Percentiles rank a stretch among this genome's conserved stretches.
Evolutionary conservation across 1,140 invertebrate genomes (phyloP).

Genomic region (Cydia fagiglandana): DNA sequence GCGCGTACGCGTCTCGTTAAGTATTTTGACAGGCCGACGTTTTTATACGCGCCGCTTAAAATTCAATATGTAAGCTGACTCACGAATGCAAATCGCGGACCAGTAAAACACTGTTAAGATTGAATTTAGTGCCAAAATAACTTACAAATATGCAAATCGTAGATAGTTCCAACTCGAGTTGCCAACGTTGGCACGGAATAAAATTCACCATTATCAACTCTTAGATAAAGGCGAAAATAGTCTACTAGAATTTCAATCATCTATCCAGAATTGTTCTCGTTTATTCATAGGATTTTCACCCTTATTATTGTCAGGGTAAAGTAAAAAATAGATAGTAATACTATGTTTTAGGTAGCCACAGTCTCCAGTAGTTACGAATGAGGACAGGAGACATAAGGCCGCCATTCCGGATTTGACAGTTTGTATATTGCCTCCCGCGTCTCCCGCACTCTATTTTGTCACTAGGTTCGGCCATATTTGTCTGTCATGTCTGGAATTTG

Average conservation of each 20-base stretch:
- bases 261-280: background rate
- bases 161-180: background rate
- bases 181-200: background rate
- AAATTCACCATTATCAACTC: background rate
- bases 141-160: constrained; percentile 6
- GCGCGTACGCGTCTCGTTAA: constrained; percentile 26
- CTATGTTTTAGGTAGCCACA: background rate
- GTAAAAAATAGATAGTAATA: background rate
- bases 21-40: constrained; percentile 34
- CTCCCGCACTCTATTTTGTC: constrained; percentile 10
- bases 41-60: constrained; percentile 34
- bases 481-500: background rate
- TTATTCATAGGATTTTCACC: background rate
- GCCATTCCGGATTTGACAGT: constrained; percentile 20
- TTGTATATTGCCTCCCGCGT: constrained; percentile 3
- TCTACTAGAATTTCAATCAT: background rate
- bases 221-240: background rate
- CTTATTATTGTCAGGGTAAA: background rate
- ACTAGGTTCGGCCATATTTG: constrained; percentile 20
- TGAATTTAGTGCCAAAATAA: constrained; percentile 20
- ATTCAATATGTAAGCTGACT: constrained; percentile 33
- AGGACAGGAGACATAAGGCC: constrained; percentile 3
- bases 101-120: constrained; percentile 26
- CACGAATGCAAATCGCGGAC: constrained; percentile 9
- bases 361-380: background rate